Base-by-base conservation (phyloP, 2,113 vertebrate species). In the Seriola aureovittata region DNA sequence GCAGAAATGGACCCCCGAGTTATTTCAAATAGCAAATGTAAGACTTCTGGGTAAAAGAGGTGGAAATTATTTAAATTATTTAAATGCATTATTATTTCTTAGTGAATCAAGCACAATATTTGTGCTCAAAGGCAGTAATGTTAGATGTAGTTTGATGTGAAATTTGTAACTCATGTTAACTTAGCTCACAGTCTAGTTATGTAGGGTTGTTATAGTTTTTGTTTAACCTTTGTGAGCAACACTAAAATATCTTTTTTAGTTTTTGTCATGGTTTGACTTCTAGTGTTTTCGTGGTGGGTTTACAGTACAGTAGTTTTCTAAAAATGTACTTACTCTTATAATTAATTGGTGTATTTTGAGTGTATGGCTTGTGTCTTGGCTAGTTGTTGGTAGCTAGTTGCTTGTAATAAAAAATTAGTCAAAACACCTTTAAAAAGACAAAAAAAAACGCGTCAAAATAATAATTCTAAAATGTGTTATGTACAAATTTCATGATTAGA, bases 51-150 rank as follows among this genome's bases (percentile, higher is more conserved):
- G 52, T 71, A 14, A 48, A 70, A 57, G 32, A 57, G 32, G 50
- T 17, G 55, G 23, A 29, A 58, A 72, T 52, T 10, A 73, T 69
- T 46, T 6, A 9, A 70, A 65, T 36, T 21, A 68, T 52, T 52
- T 16, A 34, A 75, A 69, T 71, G 8, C 58, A 79, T 42, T 6
- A 62, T 76, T n/a, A 78, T 48, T 38, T 73, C 11, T n/a, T 36
- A 23, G 16, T 66, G 19, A 65, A 65, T 48, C 34, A 36, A 17
- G 21, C 19, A n/a, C 14, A 62, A 12, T 16, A 6, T 29, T 68
- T 68, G 80, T 52, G 32, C 48, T 78, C 0, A 69, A 58, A 75
- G 10, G 36, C 2, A 0, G 16, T 7, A n/a, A 21, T 48, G 10
- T 38, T 40, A 25, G 4, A 50, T 34, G 13, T 8, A 59, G 25